Evolutionary conservation across 2,888 invertebrate species (phyloP), one percentile per base, ranked within the genome.

Genomic region (Megalurothrips usitatus): DNA sequence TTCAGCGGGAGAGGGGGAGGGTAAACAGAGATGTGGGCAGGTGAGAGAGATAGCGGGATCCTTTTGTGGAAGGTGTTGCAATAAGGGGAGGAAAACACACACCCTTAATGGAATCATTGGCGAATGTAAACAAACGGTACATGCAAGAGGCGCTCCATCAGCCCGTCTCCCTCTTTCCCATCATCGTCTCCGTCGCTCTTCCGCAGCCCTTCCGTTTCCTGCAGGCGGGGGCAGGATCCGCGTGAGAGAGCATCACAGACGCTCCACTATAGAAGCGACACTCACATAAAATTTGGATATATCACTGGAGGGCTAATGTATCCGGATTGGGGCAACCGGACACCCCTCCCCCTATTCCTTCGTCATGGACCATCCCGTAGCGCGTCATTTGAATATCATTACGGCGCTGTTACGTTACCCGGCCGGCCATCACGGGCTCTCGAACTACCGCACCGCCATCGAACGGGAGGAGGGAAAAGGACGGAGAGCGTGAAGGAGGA

Each of bases 301-400:
- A 26, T 26, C 26, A 23, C 9, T 12, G 4, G 11, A n/a, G 0
- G 23, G 26, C 23, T 26, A 75, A 75, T 75, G 68, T 26, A 26
- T 75, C 68, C 68, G 68, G 58, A 14, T 14, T 17, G 17, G 14
- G 14, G 58, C 19, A 58, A 58, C 58, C 19, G 58, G 58, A 58
- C 58, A 17, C 17, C 58, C 34, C 34, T 43, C 34, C 34, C 34
- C 34, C 34, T 43, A 43, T 43, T 43, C 34, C 34, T 43, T 43
- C 34, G 34, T 43, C 34, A 43, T 43, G 34, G 34, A 43, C 34
- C 34, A 19, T 58, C 58, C 58, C 58, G 58, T 19, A 26, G 68
- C 9, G 23, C 23, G 23, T 26, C 68, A 75, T 75, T 75, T 75
- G 68, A 75, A 75, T 75, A 75, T 75, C 68, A 75, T 75, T 75